Evolutionary conservation across 2,113 vertebrate genomes (phyloP), one percentile per base, ranked within the genome.

Genomic region (Shinisaurus crocodilurus): DNA sequence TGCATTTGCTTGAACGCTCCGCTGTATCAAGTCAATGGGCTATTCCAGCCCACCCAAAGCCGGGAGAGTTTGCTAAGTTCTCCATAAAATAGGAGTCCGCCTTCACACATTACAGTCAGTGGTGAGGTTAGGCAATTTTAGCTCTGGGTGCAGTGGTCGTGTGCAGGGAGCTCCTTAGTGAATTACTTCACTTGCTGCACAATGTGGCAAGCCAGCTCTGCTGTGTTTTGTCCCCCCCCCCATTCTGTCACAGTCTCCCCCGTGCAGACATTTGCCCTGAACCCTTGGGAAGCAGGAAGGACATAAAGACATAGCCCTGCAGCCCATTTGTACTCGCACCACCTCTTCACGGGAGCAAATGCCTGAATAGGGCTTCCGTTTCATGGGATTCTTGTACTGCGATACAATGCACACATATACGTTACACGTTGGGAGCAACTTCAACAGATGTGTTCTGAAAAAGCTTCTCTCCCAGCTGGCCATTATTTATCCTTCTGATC

Each of bases 401-500:
- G 34, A 89, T 65, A 85, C 8, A 45, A 79, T 69, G 37, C 63
- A 85, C 60, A 69, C 13, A 54, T 25, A 54, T 25, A 20, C 65
- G 32, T 50, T 77, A 40, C 82, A 86, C 63, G 0, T 57, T 80
- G 75, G 45, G 83, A 90, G 74, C 60, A 67, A 67, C 74, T 77
- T 76, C 57, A 27, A 85, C 57, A 82, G 77, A 90, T 86, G 67
- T 75, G 50, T 63, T 80, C 40, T 43, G n/a, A 88, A 75, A 81
- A 85, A n/a, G 3, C 29, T 65, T 70, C 37, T 27, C 34, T 86
- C 77, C 76, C 50, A 86, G 20, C 83, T 86, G 87, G 29, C 57
- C 83, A 74, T 86, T 86, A 65, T 89, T 81, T 86, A 74, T 82
- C 50, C 76, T 82, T 91, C 70, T 76, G 67, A 89, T 91, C 67